These are phyloP conservation scores for Catagonus wagneri DNA, from an alignment of 2,113 vertebrate genomes.

Conservation along the genomic window DNA sequence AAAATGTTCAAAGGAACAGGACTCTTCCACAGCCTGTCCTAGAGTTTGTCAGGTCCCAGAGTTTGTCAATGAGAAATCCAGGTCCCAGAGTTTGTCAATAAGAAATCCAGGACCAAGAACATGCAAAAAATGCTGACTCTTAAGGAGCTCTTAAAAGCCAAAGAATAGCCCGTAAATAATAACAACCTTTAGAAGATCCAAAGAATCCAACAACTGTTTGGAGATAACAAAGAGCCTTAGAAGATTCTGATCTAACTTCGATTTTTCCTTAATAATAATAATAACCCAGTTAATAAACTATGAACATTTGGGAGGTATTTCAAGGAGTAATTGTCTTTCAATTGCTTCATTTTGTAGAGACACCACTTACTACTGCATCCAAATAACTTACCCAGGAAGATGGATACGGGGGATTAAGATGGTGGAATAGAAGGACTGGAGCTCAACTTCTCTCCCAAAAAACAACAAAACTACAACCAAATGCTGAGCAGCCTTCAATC, in stretches of 20 bases:
- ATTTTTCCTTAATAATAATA: not conserved
- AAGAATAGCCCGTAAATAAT: not conserved
- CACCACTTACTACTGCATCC: not conserved
- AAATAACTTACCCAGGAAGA: not conserved
- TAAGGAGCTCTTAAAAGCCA: not conserved
- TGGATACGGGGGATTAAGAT: too few relatives aligned
- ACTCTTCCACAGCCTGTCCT: not conserved
- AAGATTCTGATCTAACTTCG: not conserved
- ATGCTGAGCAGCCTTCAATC: too few relatives aligned
- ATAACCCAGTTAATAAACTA: not conserved
- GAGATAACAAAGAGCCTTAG: not conserved
- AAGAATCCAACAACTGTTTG: not conserved
- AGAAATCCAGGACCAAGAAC: not conserved
- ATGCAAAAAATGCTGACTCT: not conserved
- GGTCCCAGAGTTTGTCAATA: not conserved
- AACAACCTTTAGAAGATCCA: slow-evolving; percentile 2
- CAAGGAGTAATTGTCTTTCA: not conserved
- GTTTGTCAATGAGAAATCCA: not conserved
- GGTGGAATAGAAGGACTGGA: too few relatives aligned
- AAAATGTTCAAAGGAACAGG: not conserved
- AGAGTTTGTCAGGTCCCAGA: not conserved
- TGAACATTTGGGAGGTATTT: not conserved
- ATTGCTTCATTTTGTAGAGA: not conserved
- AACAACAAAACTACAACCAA: too few relatives aligned
- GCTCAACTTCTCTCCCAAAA: too few relatives aligned